Base-by-base conservation (phyloP, 2,113 vertebrate genomes). In the Meriones unguiculatus region DNA sequence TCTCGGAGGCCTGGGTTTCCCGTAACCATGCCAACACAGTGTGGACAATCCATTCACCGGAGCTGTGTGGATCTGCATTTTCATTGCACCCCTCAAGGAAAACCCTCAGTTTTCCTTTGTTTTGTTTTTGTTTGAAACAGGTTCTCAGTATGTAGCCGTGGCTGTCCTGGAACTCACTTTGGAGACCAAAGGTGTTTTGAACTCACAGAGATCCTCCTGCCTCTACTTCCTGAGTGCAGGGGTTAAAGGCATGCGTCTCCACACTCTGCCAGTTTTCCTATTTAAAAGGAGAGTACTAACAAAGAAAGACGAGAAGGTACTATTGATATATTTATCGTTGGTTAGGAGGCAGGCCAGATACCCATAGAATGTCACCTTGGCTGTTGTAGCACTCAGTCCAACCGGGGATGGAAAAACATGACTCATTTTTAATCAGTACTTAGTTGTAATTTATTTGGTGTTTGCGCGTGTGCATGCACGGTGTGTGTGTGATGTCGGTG, bases 11-110 rank as follows among this genome's bases (percentile, higher is more conserved):
- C n/a, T 13, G n/a, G 18, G 32, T 25, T 57, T 95, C 87, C 69
- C 80, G 80, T 41, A 62, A 52, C 75, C n/a, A 28, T 13, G 46
- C 35, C 54, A 52, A 84, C 32, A 41, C 0, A 2, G 73, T 14
- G 32, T 0, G 0, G 2, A 57, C 17, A 35, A 50, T 11, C 46
- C 22, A 46, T 67, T 72, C 41, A 10, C 46, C 13, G 7, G 85
- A 69, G 54, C 84, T 35, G 22, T 69, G 50, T 41, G n/a, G 30
- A 15, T 92, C 84, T 73, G 46, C 1, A 50, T 77, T 0, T 30
- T 57, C 65, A 41, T 17, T 7, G 5, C 11, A 59, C 35, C 76
- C 17, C 57, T 84, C 20, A 7, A 10, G 5, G 46, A 46, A 46
- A 46, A 46, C 46, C 46, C 46, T 46, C 46, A 46, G 46, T 46